Conservation (phyloP, 2,797 vertebrate species). For the Sternotherus odoratus region DNA sequence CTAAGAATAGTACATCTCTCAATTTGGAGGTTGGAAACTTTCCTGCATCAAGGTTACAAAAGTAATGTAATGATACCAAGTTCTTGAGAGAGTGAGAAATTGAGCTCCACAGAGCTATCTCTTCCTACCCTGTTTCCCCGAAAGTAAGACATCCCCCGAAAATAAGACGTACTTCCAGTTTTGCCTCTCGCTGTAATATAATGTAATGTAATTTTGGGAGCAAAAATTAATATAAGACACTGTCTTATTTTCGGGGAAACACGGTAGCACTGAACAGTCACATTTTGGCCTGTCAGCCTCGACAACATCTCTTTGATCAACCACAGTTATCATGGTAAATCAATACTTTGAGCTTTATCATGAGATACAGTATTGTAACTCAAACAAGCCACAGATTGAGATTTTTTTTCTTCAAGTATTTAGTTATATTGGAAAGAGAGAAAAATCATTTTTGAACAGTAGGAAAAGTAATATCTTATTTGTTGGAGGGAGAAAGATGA, state of each 20-base stretch:
- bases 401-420: neutral
- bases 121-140: too few relatives aligned
- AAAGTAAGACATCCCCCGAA: too few relatives aligned
- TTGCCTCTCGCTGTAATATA: too few relatives aligned
- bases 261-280: neutral
- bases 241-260: too few relatives aligned
- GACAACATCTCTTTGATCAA: neutral
- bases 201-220: too few relatives aligned
- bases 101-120: neutral
- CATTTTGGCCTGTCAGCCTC: neutral
- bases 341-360: neutral
- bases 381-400: neutral
- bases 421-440: neutral
- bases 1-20: neutral
- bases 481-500: neutral
- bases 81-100: neutral
- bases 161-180: too few relatives aligned
- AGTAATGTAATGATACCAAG: neutral
- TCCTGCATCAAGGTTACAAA: neutral
- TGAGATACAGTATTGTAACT: neutral
- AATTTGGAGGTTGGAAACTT: neutral
- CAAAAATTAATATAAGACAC: too few relatives aligned
- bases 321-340: neutral
- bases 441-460: neutral
- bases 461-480: neutral